Percentiles rank a stretch among this genome's conserved stretches.
Evolutionary conservation across 2,113 vertebrate genomes (phyloP).

Genomic region (Dendropsophus ebraccatus): DNA sequence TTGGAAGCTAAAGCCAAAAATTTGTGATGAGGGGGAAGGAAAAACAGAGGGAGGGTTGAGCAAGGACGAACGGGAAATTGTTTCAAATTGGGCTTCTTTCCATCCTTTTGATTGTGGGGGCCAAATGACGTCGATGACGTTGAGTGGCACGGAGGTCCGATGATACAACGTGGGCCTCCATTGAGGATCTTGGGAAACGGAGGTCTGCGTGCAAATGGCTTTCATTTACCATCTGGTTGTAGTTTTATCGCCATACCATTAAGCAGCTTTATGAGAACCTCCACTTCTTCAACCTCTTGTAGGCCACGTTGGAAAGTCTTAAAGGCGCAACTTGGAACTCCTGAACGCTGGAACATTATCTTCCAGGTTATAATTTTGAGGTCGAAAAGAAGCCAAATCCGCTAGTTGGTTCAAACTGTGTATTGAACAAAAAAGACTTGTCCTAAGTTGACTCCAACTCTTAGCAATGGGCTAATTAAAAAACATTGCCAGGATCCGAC

Average conservation of each 20-base stretch:
- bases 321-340: conserved; percentile 19
- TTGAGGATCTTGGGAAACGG: not conserved
- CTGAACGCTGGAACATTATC: not conserved
- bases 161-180: not conserved
- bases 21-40: conserved; percentile 41
- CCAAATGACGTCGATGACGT: conserved; percentile 25
- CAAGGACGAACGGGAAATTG: conserved; percentile 13
- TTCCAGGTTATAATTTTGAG: conserved; percentile 22
- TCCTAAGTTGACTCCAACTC: conserved; percentile 48
- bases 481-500: conserved; percentile 20
- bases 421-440: conserved; percentile 18
- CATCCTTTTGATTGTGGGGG: conserved; percentile 43
- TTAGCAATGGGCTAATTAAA: conserved; percentile 40
- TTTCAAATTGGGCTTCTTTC: conserved; percentile 34
- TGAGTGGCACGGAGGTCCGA: conserved; percentile 41
- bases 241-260: conserved; percentile 3
- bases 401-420: conserved; percentile 10
- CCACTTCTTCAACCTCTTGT: conserved; percentile 4
- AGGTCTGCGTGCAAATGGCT: not conserved
- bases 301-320: conserved; percentile 32
- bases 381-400: not conserved
- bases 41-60: conserved; percentile 33
- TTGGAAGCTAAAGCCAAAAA: conserved; percentile 58
- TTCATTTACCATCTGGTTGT: conserved; percentile 42
- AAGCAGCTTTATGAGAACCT: conserved; percentile 25